Evolutionary conservation across 2,113 vertebrate genomes (phyloP).

Genomic region (Pelecanus crispus): DNA sequence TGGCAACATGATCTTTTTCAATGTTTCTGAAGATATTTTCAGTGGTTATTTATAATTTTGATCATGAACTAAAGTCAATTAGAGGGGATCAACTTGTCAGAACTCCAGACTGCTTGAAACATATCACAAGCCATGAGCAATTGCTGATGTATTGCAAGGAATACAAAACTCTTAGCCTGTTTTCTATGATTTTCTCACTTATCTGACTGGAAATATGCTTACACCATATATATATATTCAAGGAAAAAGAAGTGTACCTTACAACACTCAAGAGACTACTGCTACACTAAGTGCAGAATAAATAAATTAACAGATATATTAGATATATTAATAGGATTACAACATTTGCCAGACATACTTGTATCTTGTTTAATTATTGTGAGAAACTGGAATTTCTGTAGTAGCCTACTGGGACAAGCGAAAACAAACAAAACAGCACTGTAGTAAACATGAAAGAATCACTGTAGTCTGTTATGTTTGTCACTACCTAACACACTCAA

Average conservation of each 20-base stretch:
- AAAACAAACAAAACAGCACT: background rate
- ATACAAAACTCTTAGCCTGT: background rate
- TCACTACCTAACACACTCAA: background rate
- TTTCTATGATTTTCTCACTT: background rate
- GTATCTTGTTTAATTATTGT: background rate
- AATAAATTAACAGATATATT: background rate
- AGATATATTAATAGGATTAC: background rate
- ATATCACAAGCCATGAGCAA: background rate
- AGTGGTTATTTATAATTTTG: background rate
- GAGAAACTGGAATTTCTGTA: background rate
- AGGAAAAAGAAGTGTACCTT: background rate
- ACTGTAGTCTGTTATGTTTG: background rate
- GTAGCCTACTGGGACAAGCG: background rate
- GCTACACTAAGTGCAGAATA: background rate
- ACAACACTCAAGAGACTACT: background rate
- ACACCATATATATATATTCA: background rate
- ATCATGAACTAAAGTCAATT: background rate
- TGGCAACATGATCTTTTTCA: background rate
- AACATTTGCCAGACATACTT: background rate
- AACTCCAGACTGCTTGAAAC: background rate
- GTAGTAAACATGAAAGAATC: background rate
- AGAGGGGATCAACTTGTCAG: background rate
- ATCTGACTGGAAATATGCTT: background rate
- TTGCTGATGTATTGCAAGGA: background rate
- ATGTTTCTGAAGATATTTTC: background rate